These are phyloP conservation scores for Paedocypris micromegethes DNA, from an alignment of 2,797 vertebrate genomes.

Conservation along the genomic window DNA sequence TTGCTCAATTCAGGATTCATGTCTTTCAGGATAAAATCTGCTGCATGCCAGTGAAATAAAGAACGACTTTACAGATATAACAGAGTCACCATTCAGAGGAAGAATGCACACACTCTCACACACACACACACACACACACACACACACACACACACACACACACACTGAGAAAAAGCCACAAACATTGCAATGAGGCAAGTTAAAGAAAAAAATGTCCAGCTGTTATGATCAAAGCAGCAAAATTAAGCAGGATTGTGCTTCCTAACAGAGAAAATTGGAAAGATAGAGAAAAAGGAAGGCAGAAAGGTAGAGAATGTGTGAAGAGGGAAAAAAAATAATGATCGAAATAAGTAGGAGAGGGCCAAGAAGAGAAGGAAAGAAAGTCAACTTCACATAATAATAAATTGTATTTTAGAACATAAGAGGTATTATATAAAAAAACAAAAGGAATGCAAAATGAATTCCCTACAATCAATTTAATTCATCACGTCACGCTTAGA, in stretches of 20 bases:
- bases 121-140: background rate
- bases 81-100: slow-evolving; percentile 56
- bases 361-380: too few species aligned
- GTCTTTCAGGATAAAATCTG: slow-evolving; percentile 36
- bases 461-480: too few species aligned
- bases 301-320: slow-evolving; percentile 1
- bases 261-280: too few species aligned
- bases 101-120: slow-evolving; percentile 49
- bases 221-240: slow-evolving; percentile 43
- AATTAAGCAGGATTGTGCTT: background rate
- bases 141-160: slow-evolving; percentile 27
- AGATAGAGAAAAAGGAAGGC: too few species aligned
- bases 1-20: slow-evolving; percentile 12
- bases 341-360: background rate
- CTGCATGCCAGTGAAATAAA: slow-evolving; percentile 44
- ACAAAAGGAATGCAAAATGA: too few species aligned
- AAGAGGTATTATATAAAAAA: too few species aligned
- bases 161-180: slow-evolving; percentile 27
- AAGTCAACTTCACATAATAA: too few species aligned
- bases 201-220: slow-evolving; percentile 39
- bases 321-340: background rate
- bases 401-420: too few species aligned
- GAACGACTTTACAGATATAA: slow-evolving; percentile 48
- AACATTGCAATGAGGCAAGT: slow-evolving; percentile 17
- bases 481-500: too few species aligned